A percentile compares a stretch with the other conserved stretches of the same genome.
Evolutionary conservation across 2,113 vertebrate species (phyloP).

Genomic region (Calyptommatus sinebrachiatus): DNA sequence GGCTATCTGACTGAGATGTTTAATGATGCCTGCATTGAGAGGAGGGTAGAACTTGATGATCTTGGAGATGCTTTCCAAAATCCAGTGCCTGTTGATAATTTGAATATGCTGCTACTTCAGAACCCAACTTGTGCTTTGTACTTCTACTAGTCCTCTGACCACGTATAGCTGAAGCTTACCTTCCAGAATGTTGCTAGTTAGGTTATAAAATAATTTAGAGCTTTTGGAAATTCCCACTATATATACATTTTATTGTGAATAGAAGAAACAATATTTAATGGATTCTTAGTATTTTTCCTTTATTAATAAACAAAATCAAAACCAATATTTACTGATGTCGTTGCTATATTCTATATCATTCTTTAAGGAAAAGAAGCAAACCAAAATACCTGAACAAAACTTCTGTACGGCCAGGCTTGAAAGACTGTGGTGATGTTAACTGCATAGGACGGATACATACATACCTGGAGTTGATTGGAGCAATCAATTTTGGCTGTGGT

Average conservation of each 20-base stretch:
- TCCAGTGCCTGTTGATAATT: too few species aligned
- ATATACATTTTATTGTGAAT: neutral
- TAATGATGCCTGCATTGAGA: too few species aligned
- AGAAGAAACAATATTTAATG: neutral
- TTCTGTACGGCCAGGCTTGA: slow-evolving; percentile 92
- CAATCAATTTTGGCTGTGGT: slow-evolving; percentile 97
- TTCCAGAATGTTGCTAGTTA: too few species aligned
- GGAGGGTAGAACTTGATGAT: too few species aligned
- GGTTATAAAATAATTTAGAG: neutral
- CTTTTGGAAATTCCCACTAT: too few species aligned
- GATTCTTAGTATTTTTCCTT: neutral
- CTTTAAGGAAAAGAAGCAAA: slow-evolving; percentile 83
- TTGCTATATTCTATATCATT: neutral
- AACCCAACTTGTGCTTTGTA: too few species aligned
- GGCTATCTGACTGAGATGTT: too few species aligned
- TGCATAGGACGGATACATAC: slow-evolving; percentile 97
- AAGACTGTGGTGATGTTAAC: slow-evolving; percentile 98
- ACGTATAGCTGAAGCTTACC: too few species aligned
- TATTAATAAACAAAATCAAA: neutral
- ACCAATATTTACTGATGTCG: neutral
- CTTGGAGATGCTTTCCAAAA: too few species aligned
- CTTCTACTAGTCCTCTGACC: too few species aligned
- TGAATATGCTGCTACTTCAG: too few species aligned
- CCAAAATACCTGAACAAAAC: slow-evolving; percentile 98
- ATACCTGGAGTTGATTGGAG: slow-evolving; percentile 93